phyloP scores from a whole-genome alignment of 1,140 invertebrate genomes.

The Aphelenchoides fujianensis region DNA sequence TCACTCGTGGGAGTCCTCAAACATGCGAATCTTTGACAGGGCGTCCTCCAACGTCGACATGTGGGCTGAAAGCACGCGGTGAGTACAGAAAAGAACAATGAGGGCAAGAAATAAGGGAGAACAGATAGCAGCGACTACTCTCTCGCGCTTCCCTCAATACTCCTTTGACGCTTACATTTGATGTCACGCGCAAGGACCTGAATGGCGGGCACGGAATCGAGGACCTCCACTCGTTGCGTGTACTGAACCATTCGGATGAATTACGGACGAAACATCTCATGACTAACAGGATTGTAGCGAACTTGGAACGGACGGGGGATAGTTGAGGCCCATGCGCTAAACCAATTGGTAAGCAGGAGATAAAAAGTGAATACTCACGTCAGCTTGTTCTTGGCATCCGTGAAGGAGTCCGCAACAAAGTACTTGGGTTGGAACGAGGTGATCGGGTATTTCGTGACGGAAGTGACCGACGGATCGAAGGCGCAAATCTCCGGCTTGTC shows the following conservation, averaged over 20 bases:
- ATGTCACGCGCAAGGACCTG: conserved; percentile 55
- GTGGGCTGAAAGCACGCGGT: no score
- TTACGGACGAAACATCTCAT: no score
- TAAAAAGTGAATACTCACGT: conserved; percentile 71
- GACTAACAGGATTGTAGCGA: conserved; percentile 90
- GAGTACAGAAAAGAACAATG: no score
- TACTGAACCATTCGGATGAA: no score
- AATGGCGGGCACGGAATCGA: conserved; percentile 64
- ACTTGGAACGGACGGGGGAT: conserved; percentile 89
- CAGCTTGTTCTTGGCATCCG: conserved; percentile 91
- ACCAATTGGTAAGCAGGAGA: conserved; percentile 10
- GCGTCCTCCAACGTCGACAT: conserved; percentile 43
- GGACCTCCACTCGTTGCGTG: conserved; percentile 85
- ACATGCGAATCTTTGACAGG: conserved; percentile 26
- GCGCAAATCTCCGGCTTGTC: conserved; percentile 72
- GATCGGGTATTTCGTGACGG: conserved; percentile 85
- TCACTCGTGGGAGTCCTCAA: no score
- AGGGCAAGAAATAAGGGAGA: no score
- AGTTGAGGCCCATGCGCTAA: conserved; percentile 81
- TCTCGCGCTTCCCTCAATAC: background rate
- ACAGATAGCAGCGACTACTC: conserved; percentile 3
- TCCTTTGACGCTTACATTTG: no score
- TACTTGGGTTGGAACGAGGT: conserved; percentile 94
- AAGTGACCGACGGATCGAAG: conserved; percentile 83
- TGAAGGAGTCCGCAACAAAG: conserved; percentile 89